These are phyloP conservation scores for Tapera naevia DNA, from an alignment of 2,797 vertebrate species.

Conservation along the genomic window DNA sequence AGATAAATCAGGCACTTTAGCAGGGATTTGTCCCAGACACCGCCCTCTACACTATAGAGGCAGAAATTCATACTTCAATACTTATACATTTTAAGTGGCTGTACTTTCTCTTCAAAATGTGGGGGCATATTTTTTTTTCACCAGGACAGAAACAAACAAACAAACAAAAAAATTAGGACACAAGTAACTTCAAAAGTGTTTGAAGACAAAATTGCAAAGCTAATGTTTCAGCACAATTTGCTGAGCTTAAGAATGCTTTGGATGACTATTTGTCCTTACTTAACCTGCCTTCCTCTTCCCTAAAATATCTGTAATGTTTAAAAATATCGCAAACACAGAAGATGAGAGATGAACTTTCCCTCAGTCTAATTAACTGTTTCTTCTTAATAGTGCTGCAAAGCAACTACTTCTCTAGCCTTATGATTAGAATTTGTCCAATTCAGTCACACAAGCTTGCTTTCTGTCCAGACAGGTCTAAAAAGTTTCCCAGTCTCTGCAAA, in stretches of 20 bases:
- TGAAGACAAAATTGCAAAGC: neutral
- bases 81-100: neutral
- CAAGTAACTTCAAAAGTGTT: neutral
- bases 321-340: neutral
- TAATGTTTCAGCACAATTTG: neutral
- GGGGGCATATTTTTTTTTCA: rapidly evolving
- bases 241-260: neutral
- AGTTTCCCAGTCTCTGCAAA: neutral
- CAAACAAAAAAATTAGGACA: neutral
- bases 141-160: neutral
- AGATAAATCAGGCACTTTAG: neutral
- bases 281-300: neutral
- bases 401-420: neutral
- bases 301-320: neutral
- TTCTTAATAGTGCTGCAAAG: neutral
- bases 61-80: neutral
- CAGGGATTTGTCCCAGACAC: neutral
- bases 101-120: neutral
- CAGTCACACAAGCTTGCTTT: neutral
- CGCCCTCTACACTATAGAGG: neutral
- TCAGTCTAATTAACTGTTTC: neutral
- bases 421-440: neutral
- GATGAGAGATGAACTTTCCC: neutral
- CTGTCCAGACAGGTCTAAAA: neutral
- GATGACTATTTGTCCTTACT: neutral